Percentiles rank a stretch among this genome's conserved stretches.
Evolutionary conservation across 1,140 invertebrate genomes (phyloP).

Genomic region (Lordiphosa mommai): DNA sequence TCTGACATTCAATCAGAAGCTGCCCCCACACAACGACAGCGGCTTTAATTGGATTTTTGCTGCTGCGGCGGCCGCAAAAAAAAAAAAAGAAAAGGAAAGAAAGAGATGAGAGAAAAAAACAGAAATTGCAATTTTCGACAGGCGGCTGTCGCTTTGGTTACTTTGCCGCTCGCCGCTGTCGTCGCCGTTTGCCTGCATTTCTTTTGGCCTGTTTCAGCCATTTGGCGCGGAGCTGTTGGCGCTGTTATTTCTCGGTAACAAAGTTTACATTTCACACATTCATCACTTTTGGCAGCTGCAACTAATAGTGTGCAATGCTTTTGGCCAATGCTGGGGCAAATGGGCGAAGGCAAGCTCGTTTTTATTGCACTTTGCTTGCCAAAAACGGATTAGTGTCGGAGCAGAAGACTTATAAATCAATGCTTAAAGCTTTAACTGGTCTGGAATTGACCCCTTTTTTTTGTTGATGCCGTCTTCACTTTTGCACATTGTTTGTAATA

Average conservation of each 20-base stretch:
- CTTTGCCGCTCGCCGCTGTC: conserved; percentile 30
- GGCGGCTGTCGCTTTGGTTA: conserved; percentile 54
- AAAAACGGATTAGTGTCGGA: conserved; percentile 66
- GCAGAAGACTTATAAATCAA: conserved; percentile 60
- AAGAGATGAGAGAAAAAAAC: conserved; percentile 34
- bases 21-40: conserved; percentile 51
- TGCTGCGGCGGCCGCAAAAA: conserved; percentile 27
- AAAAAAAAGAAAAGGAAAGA: conserved; percentile 36
- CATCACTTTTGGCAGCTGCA: conserved; percentile 77
- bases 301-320: conserved; percentile 75
- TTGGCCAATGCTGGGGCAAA: conserved; percentile 19
- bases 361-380: conserved; percentile 75
- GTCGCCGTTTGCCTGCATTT: conserved; percentile 31
- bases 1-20: conserved; percentile 72
- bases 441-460: conserved; percentile 10
- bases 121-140: conserved; percentile 77
- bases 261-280: conserved; percentile 78
- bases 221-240: conserved; percentile 61
- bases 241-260: conserved; percentile 74
- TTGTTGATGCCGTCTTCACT: conserved; percentile 28
- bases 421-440: conserved; percentile 63
- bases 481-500: conserved; percentile 54
- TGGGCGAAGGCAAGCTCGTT: conserved; percentile 26
- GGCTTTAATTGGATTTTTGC: conserved; percentile 74
- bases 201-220: conserved; percentile 25